Percentiles rank a stretch among this genome's conserved stretches.
These are phyloP conservation scores for Corythornis vintsioides DNA, from an alignment of 2,113 vertebrate genomes.

Conservation along the genomic window DNA sequence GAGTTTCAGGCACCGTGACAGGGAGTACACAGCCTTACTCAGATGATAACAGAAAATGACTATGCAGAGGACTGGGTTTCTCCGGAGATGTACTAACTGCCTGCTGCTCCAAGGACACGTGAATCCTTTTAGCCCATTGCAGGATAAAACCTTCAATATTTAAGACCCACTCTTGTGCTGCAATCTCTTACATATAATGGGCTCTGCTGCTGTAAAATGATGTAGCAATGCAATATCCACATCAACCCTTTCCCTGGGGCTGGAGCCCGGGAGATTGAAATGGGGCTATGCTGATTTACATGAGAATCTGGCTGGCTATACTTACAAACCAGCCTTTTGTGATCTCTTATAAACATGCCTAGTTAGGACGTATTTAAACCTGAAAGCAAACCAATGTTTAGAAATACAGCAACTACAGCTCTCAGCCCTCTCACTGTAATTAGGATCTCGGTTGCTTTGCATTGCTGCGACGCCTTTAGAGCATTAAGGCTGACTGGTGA, in stretches of 20 bases:
- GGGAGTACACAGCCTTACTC: not conserved
- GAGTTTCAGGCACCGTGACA: not conserved
- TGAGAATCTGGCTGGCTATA: not conserved
- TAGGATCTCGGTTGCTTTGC: not conserved
- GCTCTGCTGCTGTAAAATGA: not conserved
- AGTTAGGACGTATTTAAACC: not conserved
- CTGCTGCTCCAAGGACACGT: not conserved
- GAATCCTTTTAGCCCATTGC: constrained; percentile 46
- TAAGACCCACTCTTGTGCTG: constrained; percentile 5
- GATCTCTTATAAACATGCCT: not conserved
- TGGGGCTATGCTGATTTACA: not conserved
- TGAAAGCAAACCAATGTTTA: not conserved
- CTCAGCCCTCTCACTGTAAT: not conserved
- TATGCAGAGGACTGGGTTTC: not conserved
- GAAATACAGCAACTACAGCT: not conserved
- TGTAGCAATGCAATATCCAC: not conserved
- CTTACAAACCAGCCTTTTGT: not conserved
- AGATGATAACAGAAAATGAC: constrained; percentile 34
- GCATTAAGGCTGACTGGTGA: not conserved
- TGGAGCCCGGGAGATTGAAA: not conserved
- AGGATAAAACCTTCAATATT: constrained; percentile 39
- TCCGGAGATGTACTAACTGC: constrained; percentile 30
- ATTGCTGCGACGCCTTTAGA: not conserved
- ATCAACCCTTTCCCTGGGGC: not conserved
- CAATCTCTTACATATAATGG: not conserved